Evolutionary conservation across 2,888 invertebrate genomes (phyloP), one percentile per base, ranked within the genome.

Genomic region (Candidula unifasciata): DNA sequence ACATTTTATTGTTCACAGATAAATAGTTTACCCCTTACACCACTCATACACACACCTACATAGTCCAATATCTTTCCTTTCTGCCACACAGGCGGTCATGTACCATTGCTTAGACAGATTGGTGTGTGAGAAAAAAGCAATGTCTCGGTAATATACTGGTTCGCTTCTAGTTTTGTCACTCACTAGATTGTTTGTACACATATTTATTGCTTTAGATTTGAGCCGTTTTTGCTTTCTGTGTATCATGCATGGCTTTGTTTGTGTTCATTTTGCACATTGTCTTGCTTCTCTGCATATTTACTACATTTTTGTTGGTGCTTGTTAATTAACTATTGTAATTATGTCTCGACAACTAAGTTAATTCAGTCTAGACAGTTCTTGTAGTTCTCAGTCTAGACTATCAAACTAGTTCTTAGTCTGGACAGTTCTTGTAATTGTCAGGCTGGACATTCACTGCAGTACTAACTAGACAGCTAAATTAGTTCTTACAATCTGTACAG

Each of bases 1-100:
- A 6, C 13, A 44, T 44, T 44, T 44, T 44, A 13, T 44, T 44
- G 44, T 6, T n/a, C n/a, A 44, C 6, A 44, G 6, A 13, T 10
- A 44, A 44, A 44, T 44, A 10, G 44, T 44, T 44, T n/a, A n/a
- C n/a, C n/a, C n/a, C n/a, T n/a, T n/a, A n/a, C n/a, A n/a, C n/a
- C n/a, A 44, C 44, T 44, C 44, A 6, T 13, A 6, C 44, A 44
- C 13, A 44, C 44, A 10, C 44, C 44, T 44, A 13, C 44, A 44
- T 44, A 44, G 44, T 57, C 68, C n/a, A 13, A 35, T 77, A 64
- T 64, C 35, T 54, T 77, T 66, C 57, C 18, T 77, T 27, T 54
- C 30, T 77, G 66, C 68, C 44, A n/a, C 27, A 76, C 82, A 83
- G 82, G 64, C 82, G 82, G 18, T 77, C 82, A 21, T 83, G 82